Evolutionary conservation across 2,113 vertebrate genomes (phyloP), one percentile per base, ranked within the genome.

Genomic region (Neogobius melanostomus): DNA sequence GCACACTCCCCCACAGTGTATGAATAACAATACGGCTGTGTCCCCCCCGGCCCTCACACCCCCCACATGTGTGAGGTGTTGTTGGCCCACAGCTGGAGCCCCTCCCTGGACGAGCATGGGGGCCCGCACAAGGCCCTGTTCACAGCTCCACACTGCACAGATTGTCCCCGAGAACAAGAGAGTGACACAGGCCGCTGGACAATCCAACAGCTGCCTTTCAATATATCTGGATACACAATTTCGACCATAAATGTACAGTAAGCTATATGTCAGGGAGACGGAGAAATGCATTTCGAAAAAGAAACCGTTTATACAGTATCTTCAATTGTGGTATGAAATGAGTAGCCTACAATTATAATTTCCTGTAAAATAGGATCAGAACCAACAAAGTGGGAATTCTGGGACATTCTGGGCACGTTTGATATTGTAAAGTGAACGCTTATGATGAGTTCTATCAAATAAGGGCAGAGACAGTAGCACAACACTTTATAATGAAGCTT

Each of bases 11-110:
- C 81, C 76, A 1, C 75, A 82, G 84, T 90, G 42, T 78, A 81
- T 75, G 76, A 75, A 79, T 87, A 91, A 90, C 88, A 91, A 91
- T 90, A 83, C 75, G 82, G 87, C 86, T 87, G 86, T 91, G 83
- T 92, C 84, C 81, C 82, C 76, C 83, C 79, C 75, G 8, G 83
- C 83, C 83, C 82, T 74, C 72, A 72, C 74, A 21, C 77, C 81
- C 82, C 21, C 82, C 84, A 87, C 81, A 86, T 90, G 87, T 92
- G 92, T 92, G 92, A 92, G 92, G 91, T 91, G 90, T 86, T 90
- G 92, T 90, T 92, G 90, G 76, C 85, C 87, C 90, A 94, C 92
- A 94, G 93, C 93, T 94, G 92, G 92, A 93, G 88, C 77, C 75
- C 85, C 81, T 87, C 89, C 88, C 89, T 90, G 89, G 91, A 86